Evolutionary conservation across 2,797 vertebrate genomes (phyloP).

Genomic region (Allobates femoralis): DNA sequence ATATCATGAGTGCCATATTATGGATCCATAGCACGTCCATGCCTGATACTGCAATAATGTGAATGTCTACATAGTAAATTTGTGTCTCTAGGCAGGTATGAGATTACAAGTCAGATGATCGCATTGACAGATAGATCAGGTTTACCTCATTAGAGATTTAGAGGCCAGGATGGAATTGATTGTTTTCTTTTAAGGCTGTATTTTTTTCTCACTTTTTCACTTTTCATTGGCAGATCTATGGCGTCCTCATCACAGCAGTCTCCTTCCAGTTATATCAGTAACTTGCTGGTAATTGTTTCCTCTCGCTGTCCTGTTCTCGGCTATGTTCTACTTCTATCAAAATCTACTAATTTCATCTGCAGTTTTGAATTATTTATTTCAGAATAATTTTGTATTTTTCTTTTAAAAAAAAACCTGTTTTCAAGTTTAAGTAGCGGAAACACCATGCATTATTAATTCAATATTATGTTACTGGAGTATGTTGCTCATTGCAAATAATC

Average conservation of each 20-base stretch:
- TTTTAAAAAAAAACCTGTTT: conserved; percentile 42
- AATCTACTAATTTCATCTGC: conserved; percentile 41
- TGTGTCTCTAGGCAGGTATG: background rate
- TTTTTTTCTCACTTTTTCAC: background rate
- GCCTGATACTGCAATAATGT: background rate
- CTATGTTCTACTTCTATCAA: conserved; percentile 33
- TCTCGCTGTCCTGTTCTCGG: conserved; percentile 12
- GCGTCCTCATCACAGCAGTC: conserved; percentile 23
- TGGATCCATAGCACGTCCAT: background rate
- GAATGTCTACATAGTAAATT: background rate
- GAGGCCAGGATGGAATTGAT: background rate
- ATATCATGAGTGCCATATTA: background rate
- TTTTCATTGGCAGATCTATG: background rate
- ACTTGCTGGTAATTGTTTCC: conserved; percentile 38
- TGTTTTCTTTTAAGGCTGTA: conserved; percentile 12
- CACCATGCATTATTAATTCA: conserved; percentile 33
- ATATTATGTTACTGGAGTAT: conserved; percentile 45
- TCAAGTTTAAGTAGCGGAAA: conserved; percentile 43
- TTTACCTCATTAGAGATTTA: background rate
- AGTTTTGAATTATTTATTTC: conserved; percentile 53
- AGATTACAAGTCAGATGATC: conserved; percentile 1
- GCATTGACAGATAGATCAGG: background rate
- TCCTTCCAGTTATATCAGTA: conserved; percentile 23
- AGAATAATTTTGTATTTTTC: conserved; percentile 27
- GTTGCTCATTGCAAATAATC: conserved; percentile 38